These are phyloP conservation scores for Ammospiza caudacuta DNA, from an alignment of 2,113 vertebrate species.

Conservation along the genomic window DNA sequence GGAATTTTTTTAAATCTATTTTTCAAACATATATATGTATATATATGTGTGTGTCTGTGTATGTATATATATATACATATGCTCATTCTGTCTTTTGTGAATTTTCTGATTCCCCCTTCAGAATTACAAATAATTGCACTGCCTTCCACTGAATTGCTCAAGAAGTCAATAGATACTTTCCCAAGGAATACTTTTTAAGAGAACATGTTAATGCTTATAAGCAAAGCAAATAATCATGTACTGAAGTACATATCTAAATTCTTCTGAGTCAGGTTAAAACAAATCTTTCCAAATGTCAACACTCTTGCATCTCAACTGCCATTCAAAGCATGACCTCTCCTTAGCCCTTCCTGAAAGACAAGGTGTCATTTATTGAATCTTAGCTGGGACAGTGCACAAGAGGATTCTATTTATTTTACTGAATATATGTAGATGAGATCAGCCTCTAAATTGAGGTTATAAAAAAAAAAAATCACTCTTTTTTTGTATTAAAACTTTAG, in stretches of 20 bases:
- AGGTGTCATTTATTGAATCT: not conserved
- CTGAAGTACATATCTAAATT: not conserved
- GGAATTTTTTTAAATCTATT: not conserved
- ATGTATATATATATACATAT: not conserved
- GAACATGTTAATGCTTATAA: not conserved
- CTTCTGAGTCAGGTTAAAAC: not conserved
- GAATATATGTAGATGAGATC: not conserved
- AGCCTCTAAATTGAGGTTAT: not conserved
- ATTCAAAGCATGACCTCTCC: not conserved
- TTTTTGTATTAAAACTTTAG: not conserved
- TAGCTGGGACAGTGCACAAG: not conserved
- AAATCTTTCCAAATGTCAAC: not conserved
- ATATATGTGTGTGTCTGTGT: not conserved
- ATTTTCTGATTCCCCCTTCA: not conserved
- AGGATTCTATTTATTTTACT: not conserved
- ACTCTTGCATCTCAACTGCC: not conserved
- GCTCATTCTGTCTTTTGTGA: not conserved
- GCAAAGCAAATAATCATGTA: not conserved
- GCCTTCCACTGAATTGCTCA: not conserved
- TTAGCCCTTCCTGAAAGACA: not conserved
- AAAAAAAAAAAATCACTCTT: not conserved
- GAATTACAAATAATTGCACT: not conserved
- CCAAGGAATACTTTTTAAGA: not conserved
- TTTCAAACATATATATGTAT: not conserved
- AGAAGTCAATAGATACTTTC: not conserved